Evolutionary conservation across 2,888 invertebrate species (phyloP).

Genomic region (Latrodectus hesperus): DNA sequence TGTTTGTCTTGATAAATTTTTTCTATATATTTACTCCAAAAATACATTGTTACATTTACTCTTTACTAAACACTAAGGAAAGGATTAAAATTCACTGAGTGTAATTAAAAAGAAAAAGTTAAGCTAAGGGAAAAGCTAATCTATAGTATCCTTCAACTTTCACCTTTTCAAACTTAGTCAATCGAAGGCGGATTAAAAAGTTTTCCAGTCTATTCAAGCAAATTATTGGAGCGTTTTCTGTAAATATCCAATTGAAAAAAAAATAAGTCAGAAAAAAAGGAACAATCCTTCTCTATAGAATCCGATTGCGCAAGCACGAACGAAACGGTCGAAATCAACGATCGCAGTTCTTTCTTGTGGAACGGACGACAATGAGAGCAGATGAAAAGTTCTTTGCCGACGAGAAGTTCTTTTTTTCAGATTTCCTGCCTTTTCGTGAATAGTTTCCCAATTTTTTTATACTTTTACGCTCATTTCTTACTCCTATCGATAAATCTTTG

Average conservation of each 20-base stretch:
- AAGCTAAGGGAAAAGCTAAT: no score
- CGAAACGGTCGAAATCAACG: not conserved
- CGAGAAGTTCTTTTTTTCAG: not conserved
- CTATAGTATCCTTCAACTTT: not conserved
- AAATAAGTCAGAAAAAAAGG: not conserved
- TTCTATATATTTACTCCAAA: no score
- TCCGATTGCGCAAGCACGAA: not conserved
- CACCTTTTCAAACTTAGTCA: not conserved
- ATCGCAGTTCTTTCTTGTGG: not conserved
- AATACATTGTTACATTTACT: no score
- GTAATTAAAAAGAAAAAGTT: no score
- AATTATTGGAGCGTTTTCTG: conserved; percentile 2
- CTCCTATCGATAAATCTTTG: not conserved
- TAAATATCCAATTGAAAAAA: not conserved
- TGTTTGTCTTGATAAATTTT: no score
- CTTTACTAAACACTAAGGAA: no score
- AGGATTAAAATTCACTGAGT: no score
- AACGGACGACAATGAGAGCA: not conserved
- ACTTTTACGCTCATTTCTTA: not conserved
- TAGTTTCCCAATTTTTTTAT: not conserved
- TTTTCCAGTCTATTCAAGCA: not conserved
- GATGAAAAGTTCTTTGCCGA: not conserved
- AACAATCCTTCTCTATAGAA: not conserved
- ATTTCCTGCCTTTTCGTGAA: not conserved
- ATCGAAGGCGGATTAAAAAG: not conserved